Evolutionary conservation across 2,797 vertebrate species (phyloP).

Genomic region (Octomys mimax): DNA sequence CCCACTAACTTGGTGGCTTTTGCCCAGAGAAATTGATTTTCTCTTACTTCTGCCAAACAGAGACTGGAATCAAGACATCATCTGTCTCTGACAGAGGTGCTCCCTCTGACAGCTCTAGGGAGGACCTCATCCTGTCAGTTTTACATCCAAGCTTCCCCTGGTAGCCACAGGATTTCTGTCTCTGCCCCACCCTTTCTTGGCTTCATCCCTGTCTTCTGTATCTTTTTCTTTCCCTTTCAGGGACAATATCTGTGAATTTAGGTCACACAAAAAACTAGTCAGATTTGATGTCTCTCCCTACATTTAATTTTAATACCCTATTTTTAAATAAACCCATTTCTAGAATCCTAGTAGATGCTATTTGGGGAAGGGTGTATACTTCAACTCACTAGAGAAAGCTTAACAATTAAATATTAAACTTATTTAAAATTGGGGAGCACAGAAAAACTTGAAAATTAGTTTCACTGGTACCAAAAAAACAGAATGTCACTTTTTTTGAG

Average conservation of each 20-base stretch:
- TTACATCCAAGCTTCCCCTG: neutral
- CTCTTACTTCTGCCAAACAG: neutral
- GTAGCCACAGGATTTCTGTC: too few species aligned
- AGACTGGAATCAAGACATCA: neutral
- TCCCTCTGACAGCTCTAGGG: accelerated
- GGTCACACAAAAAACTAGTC: neutral
- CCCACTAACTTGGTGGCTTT: neutral
- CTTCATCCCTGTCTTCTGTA: neutral
- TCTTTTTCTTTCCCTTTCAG: neutral
- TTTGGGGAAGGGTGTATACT: neutral
- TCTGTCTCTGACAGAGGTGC: too few species aligned
- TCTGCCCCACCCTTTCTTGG: neutral
- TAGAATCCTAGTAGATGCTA: neutral
- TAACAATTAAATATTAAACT: neutral
- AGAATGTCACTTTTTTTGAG: neutral
- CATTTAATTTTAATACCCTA: neutral
- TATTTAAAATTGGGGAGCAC: neutral
- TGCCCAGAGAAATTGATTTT: neutral
- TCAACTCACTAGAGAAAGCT: neutral
- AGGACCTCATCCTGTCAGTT: too few species aligned
- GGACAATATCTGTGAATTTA: neutral
- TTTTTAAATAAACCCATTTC: neutral
- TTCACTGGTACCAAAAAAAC: neutral
- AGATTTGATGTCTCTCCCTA: neutral
- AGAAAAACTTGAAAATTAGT: neutral